Evolutionary conservation across 2,888 invertebrate genomes (phyloP).

Genomic region (Eulithis prunata): DNA sequence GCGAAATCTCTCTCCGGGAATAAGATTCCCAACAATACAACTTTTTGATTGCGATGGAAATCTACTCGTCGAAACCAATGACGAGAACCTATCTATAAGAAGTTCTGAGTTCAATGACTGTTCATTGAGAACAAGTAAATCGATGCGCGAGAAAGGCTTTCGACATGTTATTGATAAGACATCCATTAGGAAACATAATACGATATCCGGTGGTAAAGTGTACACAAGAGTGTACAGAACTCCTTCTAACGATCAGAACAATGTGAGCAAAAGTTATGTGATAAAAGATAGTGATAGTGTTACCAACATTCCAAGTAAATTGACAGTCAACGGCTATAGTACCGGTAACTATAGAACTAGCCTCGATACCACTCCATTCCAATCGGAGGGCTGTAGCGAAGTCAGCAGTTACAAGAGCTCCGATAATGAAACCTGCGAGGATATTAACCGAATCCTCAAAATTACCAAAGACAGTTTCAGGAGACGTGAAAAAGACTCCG

Average conservation of each 20-base stretch:
- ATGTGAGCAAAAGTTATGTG: constrained; percentile 36
- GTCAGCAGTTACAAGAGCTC: constrained; percentile 82
- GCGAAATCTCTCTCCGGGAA: constrained; percentile 85
- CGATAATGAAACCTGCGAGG: constrained; percentile 74
- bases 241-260: constrained; percentile 42
- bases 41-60: constrained; percentile 86
- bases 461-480: constrained; percentile 43
- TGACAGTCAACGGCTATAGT: constrained; percentile 63
- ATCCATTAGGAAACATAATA: constrained; percentile 70
- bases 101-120: constrained; percentile 68
- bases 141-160: constrained; percentile 72
- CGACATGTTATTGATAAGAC: constrained; percentile 68
- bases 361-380: constrained; percentile 68
- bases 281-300: constrained; percentile 58
- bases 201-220: constrained; percentile 73
- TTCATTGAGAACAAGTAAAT: constrained; percentile 62
- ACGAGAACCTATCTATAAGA: constrained; percentile 80
- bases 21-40: constrained; percentile 85
- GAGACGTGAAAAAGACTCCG: constrained; percentile 45
- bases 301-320: constrained; percentile 77
- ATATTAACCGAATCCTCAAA: constrained; percentile 52
- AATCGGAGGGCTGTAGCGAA: constrained; percentile 72
- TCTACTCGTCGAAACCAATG: constrained; percentile 85
- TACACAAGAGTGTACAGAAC: constrained; percentile 73
- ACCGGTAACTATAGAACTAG: constrained; percentile 63